These are phyloP conservation scores for Drosophila kanekoi DNA, from an alignment of 2,888 invertebrate genomes.

Conservation along the genomic window DNA sequence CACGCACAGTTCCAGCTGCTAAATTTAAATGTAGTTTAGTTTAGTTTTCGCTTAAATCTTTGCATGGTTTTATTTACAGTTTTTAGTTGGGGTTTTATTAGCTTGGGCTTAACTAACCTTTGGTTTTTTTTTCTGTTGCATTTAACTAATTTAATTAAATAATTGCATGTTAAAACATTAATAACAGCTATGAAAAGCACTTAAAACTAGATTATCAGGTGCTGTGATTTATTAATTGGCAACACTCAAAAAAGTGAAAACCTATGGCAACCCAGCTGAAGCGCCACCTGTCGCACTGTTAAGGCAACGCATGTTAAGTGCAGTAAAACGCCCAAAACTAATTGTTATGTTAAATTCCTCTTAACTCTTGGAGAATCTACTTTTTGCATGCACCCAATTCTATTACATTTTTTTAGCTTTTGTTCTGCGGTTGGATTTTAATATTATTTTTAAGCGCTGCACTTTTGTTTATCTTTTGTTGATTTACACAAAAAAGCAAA, in stretches of 20 bases:
- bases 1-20: constrained; percentile 25
- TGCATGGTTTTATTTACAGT: constrained; percentile 12
- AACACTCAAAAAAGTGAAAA: background rate
- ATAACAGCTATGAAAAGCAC: background rate
- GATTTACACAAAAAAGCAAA: background rate
- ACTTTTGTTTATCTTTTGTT: background rate
- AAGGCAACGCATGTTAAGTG: background rate
- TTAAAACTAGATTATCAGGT: constrained; percentile 4
- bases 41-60: constrained; percentile 53
- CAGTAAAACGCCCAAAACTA: background rate
- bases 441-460: background rate
- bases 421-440: background rate
- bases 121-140: constrained; percentile 44
- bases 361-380: background rate
- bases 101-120: constrained; percentile 44
- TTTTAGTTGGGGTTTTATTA: constrained; percentile 45
- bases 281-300: constrained; percentile 5
- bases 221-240: constrained; percentile 4
- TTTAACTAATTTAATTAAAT: constrained; percentile 50
- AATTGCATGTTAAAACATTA: background rate
- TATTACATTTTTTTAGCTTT: background rate
- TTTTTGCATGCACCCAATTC: constrained; percentile 17
- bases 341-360: background rate
- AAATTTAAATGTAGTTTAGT: constrained; percentile 66
- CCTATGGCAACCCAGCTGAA: constrained; percentile 19